Evolutionary conservation across 2,888 invertebrate genomes (phyloP).

Genomic region (Embidobia sp.): DNA sequence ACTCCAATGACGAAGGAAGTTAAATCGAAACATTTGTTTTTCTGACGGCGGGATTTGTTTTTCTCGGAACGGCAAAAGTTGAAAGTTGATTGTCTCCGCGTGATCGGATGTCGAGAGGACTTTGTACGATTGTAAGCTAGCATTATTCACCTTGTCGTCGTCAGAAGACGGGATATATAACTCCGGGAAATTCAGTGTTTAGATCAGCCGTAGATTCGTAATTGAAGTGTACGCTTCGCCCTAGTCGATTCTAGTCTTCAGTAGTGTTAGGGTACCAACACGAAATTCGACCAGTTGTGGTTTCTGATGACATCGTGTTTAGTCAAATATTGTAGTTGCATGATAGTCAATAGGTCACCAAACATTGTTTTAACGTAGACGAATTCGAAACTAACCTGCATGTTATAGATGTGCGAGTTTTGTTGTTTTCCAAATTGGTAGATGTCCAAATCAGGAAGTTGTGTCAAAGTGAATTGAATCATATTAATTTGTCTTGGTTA

Average conservation of each 20-base stretch:
- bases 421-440: neutral
- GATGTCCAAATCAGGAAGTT: neutral
- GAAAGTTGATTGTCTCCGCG: neutral
- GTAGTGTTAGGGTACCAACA: constrained; percentile 22
- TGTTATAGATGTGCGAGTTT: constrained; percentile 28
- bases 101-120: constrained; percentile 28
- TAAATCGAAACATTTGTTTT: too few species aligned
- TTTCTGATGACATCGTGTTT: constrained; percentile 12
- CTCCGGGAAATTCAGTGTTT: constrained; percentile 37
- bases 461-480: too few species aligned
- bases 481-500: too few species aligned
- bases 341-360: constrained; percentile 11
- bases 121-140: constrained; percentile 12
- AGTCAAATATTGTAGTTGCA: constrained; percentile 34
- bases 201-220: constrained; percentile 32
- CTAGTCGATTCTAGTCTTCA: constrained; percentile 51
- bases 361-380: constrained; percentile 21
- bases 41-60: too few species aligned
- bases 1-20: constrained; percentile 30
- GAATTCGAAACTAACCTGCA: constrained; percentile 13
- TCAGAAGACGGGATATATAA: constrained; percentile 14
- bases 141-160: constrained; percentile 1
- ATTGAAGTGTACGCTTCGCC: constrained; percentile 38
- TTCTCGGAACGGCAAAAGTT: too few species aligned
- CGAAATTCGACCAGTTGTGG: constrained; percentile 25